Conservation (phyloP, 1,140 invertebrate genomes). For the Drosophila watanabei region DNA sequence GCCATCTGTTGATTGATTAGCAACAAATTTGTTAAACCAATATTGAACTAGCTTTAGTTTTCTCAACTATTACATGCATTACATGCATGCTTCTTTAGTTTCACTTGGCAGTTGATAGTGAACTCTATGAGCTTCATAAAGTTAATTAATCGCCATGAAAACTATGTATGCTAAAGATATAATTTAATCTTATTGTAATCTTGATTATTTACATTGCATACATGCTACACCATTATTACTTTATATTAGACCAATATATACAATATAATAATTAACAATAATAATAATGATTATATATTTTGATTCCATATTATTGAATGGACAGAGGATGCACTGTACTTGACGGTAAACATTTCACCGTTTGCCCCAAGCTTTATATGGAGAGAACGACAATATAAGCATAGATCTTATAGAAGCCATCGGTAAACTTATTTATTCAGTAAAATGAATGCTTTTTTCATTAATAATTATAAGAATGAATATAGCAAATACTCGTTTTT, state of each 20-base stretch:
- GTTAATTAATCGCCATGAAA: neutral
- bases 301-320: constrained; percentile 87
- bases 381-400: constrained; percentile 43
- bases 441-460: too few species aligned
- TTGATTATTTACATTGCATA: neutral
- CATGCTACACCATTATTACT: neutral
- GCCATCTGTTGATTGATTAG: neutral
- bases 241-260: neutral
- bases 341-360: constrained; percentile 89
- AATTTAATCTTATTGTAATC: neutral
- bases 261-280: neutral
- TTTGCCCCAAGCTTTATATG: constrained; percentile 88
- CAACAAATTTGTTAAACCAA: constrained; percentile 4
- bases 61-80: neutral
- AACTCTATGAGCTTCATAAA: neutral
- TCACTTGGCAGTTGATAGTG: neutral
- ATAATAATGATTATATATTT: neutral
- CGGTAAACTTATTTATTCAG: neutral
- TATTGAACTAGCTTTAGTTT: neutral
- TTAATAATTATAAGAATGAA: neutral
- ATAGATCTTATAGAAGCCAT: neutral
- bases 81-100: neutral
- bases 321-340: constrained; percentile 90
- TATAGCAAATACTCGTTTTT: neutral
- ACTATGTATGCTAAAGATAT: neutral